A percentile compares a stretch with the other conserved stretches of the same genome.
Evolutionary conservation across 2,888 invertebrate genomes (phyloP).

Genomic region (Dione vanillae): DNA sequence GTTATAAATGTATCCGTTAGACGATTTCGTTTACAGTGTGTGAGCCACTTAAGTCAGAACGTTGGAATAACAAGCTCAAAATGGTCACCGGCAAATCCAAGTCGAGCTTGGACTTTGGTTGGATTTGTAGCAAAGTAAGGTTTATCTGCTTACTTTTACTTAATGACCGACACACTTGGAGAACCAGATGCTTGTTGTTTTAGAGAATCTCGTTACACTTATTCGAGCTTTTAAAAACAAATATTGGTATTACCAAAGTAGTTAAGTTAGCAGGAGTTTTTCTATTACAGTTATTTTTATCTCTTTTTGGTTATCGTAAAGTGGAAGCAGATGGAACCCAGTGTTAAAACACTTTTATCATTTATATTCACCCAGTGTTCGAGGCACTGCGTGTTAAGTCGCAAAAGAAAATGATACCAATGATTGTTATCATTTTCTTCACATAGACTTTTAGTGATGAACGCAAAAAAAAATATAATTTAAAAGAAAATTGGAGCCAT

Average conservation of each 20-base stretch:
- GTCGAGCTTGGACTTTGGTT: constrained; percentile 59
- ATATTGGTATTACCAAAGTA: neutral
- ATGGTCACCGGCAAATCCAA: constrained; percentile 77
- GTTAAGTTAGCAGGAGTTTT: no score
- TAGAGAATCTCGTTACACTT: constrained; percentile 31
- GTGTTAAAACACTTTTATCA: neutral
- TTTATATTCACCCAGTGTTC: neutral
- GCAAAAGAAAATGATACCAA: neutral
- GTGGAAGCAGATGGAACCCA: neutral
- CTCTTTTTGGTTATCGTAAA: neutral
- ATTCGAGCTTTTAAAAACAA: constrained; percentile 1
- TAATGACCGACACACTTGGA: constrained; percentile 67
- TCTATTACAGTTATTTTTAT: neutral
- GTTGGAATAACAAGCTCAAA: constrained; percentile 75
- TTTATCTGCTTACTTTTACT: constrained; percentile 68
- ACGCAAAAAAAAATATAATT: no score
- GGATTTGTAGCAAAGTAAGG: constrained; percentile 78
- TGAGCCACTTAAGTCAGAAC: constrained; percentile 57
- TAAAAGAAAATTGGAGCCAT: no score
- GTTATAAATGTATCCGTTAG: constrained; percentile 28
- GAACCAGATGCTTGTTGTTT: constrained; percentile 63
- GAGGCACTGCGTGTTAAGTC: neutral
- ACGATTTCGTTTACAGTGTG: constrained; percentile 47
- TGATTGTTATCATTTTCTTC: no score
- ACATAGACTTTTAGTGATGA: no score